Base-by-base conservation (phyloP, 2,797 vertebrate genomes). In the Erithacus rubecula region DNA sequence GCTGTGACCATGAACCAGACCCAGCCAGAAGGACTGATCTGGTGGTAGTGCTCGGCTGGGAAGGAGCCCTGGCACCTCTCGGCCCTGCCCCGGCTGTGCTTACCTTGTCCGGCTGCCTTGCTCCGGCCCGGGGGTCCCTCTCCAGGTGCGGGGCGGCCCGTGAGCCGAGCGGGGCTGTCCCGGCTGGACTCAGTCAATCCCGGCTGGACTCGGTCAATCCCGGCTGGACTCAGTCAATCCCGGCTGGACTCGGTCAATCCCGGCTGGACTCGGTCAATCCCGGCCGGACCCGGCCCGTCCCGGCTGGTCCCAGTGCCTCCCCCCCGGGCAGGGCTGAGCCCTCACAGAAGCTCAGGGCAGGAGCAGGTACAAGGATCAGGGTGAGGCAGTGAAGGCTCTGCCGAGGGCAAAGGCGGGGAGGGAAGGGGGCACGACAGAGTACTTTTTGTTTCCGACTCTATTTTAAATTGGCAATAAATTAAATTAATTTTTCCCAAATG, bases 271-370 rank as follows among this genome's bases (percentile, higher is more conserved):
- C 52, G 18, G 12, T 2, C 30, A 4, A 10, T 17, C 20, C 39
- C 39, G 11, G 37, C 37, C n/a, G 37, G 37, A 11, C 37, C 10
- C 44, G 22, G 22, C 22, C 22, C 12, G 46, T 46, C 23, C 46
- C 23, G 4, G 21, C 56, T 1, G 9, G 34, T 22, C 43, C 34
- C 27, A 8, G 3, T 0, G 1, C 10, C 39, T 39, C 2, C 15
- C 27, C 24, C 2, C 2, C 41, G 30, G 24, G 11, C 55, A 44
- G 39, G 15, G 47, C 68, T 34, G 37, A 63, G 47, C 77, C 27
- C 18, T 18, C 46, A 27, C 24, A 29, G 27, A 2, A 30, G 9
- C 30, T 37, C 69, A 2, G 39, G 53, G 32, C 11, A 6, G 23
- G 23, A 46, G n/a, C 12, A 14, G 15, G 21, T 4, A 8, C 22